phyloP scores from a whole-genome alignment of 2,888 invertebrate genomes.

The Agonopterix heracliana region DNA sequence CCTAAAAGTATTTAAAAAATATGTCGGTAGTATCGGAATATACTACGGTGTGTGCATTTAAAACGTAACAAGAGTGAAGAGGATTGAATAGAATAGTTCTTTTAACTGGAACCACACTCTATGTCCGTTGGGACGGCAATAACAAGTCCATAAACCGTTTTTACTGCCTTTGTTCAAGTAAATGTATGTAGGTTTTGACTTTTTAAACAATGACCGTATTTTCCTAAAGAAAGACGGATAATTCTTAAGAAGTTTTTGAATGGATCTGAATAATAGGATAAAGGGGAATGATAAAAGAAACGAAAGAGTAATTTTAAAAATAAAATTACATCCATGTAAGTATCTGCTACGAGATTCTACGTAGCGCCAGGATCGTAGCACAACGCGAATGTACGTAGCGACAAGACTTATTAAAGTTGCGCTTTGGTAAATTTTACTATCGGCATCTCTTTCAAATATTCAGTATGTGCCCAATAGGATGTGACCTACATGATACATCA shows the following conservation, averaged over 20 bases:
- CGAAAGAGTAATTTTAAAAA: background rate
- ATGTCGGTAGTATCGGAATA: too few species aligned
- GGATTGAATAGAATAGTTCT: background rate
- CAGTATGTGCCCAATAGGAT: too few species aligned
- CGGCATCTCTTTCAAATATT: too few species aligned
- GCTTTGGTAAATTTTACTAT: too few species aligned
- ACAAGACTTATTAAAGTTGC: too few species aligned
- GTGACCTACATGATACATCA: too few species aligned
- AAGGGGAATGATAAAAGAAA: constrained; percentile 1
- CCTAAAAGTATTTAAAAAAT: too few species aligned
- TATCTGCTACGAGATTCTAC: too few species aligned
- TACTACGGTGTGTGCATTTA: too few species aligned
- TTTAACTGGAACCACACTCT: constrained; percentile 29
- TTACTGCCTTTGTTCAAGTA: constrained; percentile 75
- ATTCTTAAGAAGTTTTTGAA: constrained; percentile 8
- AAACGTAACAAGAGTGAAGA: too few species aligned
- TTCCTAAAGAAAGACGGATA: constrained; percentile 22
- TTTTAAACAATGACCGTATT: constrained; percentile 75
- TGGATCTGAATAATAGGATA: constrained; percentile 2
- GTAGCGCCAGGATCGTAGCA: background rate
- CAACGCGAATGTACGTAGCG: too few species aligned
- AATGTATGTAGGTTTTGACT: constrained; percentile 74
- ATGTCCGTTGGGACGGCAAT: constrained; percentile 68
- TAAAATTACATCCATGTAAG: too few species aligned
- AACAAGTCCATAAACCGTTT: constrained; percentile 76